phyloP scores from a whole-genome alignment of 2,113 vertebrate genomes.

The Sialia sialis region DNA sequence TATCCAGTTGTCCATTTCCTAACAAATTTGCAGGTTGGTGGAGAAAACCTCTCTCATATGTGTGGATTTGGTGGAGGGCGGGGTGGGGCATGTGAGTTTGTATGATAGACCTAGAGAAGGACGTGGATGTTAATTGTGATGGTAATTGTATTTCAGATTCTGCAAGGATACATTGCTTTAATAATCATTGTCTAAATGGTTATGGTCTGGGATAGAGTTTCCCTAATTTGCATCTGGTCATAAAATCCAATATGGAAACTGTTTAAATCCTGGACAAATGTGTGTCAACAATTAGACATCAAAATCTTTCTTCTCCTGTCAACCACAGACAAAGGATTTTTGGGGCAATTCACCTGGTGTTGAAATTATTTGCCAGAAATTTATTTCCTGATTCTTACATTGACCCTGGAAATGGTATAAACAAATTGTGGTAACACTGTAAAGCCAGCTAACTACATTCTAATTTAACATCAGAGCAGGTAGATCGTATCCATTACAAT shows the following conservation, averaged over 20 bases:
- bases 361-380: background rate
- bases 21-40: slow-evolving; percentile 31
- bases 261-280: background rate
- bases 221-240: background rate
- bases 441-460: slow-evolving; percentile 19
- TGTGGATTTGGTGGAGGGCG: background rate
- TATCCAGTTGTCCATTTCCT: slow-evolving; percentile 68
- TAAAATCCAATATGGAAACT: background rate
- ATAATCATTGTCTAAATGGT: slow-evolving; percentile 24
- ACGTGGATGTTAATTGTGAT: background rate
- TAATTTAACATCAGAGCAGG: slow-evolving; percentile 39
- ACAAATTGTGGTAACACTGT: background rate
- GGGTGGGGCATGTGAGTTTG: background rate
- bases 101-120: background rate
- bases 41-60: slow-evolving; percentile 1
- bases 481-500: slow-evolving; percentile 49
- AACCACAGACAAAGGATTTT: background rate
- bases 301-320: background rate
- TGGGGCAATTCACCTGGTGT: background rate
- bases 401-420: slow-evolving; percentile 16
- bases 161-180: slow-evolving; percentile 32
- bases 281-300: background rate
- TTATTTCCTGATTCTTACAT: background rate
- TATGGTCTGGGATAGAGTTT: background rate
- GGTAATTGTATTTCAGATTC: slow-evolving; percentile 10